Base-by-base conservation (phyloP, 2,797 vertebrate species). In the Chromobotia macracanthus region DNA sequence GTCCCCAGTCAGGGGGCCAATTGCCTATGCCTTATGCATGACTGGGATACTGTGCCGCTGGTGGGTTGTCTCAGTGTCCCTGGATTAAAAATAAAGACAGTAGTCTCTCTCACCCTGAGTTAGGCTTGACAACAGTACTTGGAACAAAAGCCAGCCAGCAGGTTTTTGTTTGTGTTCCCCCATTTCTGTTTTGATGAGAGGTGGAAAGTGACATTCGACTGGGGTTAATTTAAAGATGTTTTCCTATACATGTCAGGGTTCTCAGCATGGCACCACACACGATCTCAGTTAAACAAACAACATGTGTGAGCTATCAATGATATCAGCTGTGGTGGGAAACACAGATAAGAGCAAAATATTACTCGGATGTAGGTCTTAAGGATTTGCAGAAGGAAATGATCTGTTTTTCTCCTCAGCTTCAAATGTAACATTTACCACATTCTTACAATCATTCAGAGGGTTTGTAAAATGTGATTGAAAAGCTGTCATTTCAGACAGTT, bases 21-120 rank as follows among this genome's bases (percentile, higher is more conserved):
- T 80, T 76, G 60, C 66, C 51, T 68, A 66, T 48, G 46, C 68
- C 25, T 72, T 58, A 38, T 63, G 44, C 60, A 28, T 56, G 64
- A 67, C 41, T 21, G 28, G 72, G 74, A 82, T 64, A 77, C 80
- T 48, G 63, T 83, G 79, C 82, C 81, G 72, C 44, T 31, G 58
- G 35, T 81, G 69, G 77, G 64, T 80, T 72, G 71, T 65, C 77
- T 82, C 77, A 53, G 64, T 56, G 72, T 69, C 82, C 38, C n/a
- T 3, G 58, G 77, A 80, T 82, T 80, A 70, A 87, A 86, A 84
- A 86, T 84, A 87, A 86, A 83, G 86, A 86, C 58, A 75, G 53
- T 10, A 31, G 72, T 71, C 21, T 80, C 15, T 66, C 80, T 80
- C 69, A 70, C 79, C 75, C 74, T 16, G 44, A 76, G 64, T 64